Evolutionary conservation across 2,113 vertebrate species (phyloP).

Genomic region (Harpagus bidentatus): DNA sequence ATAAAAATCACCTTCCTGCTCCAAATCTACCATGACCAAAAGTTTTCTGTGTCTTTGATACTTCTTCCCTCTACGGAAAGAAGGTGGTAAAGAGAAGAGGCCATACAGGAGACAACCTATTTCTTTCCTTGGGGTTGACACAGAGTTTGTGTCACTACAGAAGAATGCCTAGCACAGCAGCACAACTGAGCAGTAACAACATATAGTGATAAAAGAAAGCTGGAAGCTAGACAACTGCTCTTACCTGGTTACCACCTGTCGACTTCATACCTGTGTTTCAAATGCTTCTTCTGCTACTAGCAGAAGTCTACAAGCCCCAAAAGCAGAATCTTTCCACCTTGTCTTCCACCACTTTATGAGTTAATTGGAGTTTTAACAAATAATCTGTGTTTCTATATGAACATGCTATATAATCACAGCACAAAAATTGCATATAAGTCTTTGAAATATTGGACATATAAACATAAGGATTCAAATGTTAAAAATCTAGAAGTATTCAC

Average conservation of each 20-base stretch:
- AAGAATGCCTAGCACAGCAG: background rate
- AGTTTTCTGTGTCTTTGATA: background rate
- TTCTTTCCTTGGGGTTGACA: background rate
- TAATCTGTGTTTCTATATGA: background rate
- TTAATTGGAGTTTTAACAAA: background rate
- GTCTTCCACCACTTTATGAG: background rate
- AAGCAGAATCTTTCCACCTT: background rate
- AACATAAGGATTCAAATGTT: background rate
- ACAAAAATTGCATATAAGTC: background rate
- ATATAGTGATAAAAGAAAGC: background rate
- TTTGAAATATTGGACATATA: background rate
- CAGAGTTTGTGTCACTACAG: background rate
- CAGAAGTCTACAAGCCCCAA: background rate
- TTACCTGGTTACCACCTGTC: background rate
- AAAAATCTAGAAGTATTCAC: background rate
- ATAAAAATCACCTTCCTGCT: background rate
- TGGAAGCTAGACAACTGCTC: background rate
- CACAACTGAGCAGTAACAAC: background rate
- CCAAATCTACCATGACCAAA: background rate
- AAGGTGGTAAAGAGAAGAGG: background rate
- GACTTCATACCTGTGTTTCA: background rate
- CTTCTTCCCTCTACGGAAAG: background rate
- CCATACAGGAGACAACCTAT: background rate
- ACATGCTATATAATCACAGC: background rate
- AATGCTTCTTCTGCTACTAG: background rate